Percentiles rank a stretch among this genome's conserved stretches.
Conservation (phyloP, 2,888 invertebrate species). For the Operophtera brumata region DNA sequence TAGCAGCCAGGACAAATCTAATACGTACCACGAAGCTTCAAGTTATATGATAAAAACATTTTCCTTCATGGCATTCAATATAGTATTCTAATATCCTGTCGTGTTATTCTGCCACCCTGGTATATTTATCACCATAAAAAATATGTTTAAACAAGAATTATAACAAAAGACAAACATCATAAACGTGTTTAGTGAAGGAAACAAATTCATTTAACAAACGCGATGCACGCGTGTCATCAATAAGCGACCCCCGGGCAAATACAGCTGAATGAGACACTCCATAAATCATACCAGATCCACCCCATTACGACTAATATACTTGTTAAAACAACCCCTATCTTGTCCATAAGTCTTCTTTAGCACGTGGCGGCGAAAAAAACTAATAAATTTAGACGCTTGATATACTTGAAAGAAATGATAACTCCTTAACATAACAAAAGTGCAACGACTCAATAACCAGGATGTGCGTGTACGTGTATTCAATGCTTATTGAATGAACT, state of each 20-base stretch:
- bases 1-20: no score
- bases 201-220: slow-evolving; percentile 54
- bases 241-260: slow-evolving; percentile 67
- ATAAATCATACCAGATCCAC: slow-evolving; percentile 70
- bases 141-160: slow-evolving; percentile 12
- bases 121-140: not conserved
- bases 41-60: not conserved
- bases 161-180: slow-evolving; percentile 23
- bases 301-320: slow-evolving; percentile 76
- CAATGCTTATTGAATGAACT: slow-evolving; percentile 51
- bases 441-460: slow-evolving; percentile 62
- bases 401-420: slow-evolving; percentile 63
- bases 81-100: no score
- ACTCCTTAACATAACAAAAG: slow-evolving; percentile 74
- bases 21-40: no score
- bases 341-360: slow-evolving; percentile 59
- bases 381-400: slow-evolving; percentile 64
- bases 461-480: slow-evolving; percentile 58
- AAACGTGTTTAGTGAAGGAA: slow-evolving; percentile 40
- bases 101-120: no score
- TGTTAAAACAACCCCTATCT: slow-evolving; percentile 80
- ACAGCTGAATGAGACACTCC: slow-evolving; percentile 73
- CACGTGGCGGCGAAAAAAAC: slow-evolving; percentile 58
- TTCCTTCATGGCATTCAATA: not conserved
- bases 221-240: slow-evolving; percentile 71